Conservation (phyloP, 2,113 vertebrate genomes). For the Charadrius vociferus region DNA sequence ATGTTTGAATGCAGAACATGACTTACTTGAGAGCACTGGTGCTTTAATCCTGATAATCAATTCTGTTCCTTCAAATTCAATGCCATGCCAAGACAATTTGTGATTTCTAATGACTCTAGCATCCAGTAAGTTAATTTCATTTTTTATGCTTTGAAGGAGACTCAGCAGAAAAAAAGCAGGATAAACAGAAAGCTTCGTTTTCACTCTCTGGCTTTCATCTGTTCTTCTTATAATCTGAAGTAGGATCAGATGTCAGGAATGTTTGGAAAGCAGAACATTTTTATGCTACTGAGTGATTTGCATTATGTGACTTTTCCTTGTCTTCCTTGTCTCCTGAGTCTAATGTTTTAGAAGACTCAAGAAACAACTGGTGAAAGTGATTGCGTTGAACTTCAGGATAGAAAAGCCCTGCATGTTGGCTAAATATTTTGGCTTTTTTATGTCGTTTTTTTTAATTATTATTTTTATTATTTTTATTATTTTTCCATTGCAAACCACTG, state of each 20-base stretch:
- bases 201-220: not conserved
- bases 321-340: not conserved
- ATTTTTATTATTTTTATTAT: not conserved
- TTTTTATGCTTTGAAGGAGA: constrained; percentile 12
- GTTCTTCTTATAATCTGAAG: not conserved
- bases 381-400: not conserved
- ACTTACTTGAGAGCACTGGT: not conserved
- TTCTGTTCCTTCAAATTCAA: constrained; percentile 9
- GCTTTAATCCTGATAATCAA: constrained; percentile 14
- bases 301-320: not conserved
- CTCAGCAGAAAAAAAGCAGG: not conserved
- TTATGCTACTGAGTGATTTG: not conserved
- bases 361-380: not conserved
- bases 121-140: not conserved
- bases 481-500: not conserved
- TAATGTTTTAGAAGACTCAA: not conserved
- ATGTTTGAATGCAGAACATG: not conserved
- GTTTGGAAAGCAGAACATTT: not conserved
- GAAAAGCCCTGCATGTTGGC: not conserved
- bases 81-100: not conserved
- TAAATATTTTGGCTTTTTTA: not conserved
- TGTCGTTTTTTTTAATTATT: not conserved
- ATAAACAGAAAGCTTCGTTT: constrained; percentile 15
- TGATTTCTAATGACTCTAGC: not conserved
- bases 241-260: not conserved